Evolutionary conservation across 2,113 vertebrate species (phyloP).

Genomic region (Phrynosoma blainvillii): DNA sequence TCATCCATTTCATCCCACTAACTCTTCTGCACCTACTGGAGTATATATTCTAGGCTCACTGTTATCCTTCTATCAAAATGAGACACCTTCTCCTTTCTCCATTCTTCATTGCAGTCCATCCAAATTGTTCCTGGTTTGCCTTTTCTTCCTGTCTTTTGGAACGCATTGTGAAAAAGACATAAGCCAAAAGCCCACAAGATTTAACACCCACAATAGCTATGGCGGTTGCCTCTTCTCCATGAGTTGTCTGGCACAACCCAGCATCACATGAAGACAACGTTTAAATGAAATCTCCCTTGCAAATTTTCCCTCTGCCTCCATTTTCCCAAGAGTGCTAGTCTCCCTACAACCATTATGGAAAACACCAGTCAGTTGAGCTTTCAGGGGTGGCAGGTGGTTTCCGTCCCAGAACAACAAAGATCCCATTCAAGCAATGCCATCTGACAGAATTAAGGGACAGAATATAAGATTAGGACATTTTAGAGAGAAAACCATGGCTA

Average conservation of each 20-base stretch:
- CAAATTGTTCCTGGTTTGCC: no score
- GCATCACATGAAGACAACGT: no score
- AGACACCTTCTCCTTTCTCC: not conserved
- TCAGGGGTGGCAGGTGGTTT: not conserved
- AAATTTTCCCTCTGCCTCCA: not conserved
- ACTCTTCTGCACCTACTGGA: not conserved
- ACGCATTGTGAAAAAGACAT: not conserved
- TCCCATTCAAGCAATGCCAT: not conserved
- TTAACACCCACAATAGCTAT: not conserved
- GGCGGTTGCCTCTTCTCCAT: no score
- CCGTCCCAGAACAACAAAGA: not conserved
- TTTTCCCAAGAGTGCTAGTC: not conserved
- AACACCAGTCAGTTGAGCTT: not conserved
- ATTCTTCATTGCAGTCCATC: not conserved
- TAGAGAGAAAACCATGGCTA: not conserved
- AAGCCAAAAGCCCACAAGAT: not conserved
- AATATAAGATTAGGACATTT: not conserved
- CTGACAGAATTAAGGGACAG: not conserved
- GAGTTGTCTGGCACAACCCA: no score
- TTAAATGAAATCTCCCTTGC: not conserved
- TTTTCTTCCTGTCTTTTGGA: not conserved
- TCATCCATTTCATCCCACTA: conserved; percentile 6
- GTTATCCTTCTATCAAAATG: not conserved
- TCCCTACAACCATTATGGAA: not conserved
- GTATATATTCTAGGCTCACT: not conserved